These are phyloP conservation scores for Ibycter americanus DNA, from an alignment of 2,797 vertebrate genomes.

Conservation along the genomic window DNA sequence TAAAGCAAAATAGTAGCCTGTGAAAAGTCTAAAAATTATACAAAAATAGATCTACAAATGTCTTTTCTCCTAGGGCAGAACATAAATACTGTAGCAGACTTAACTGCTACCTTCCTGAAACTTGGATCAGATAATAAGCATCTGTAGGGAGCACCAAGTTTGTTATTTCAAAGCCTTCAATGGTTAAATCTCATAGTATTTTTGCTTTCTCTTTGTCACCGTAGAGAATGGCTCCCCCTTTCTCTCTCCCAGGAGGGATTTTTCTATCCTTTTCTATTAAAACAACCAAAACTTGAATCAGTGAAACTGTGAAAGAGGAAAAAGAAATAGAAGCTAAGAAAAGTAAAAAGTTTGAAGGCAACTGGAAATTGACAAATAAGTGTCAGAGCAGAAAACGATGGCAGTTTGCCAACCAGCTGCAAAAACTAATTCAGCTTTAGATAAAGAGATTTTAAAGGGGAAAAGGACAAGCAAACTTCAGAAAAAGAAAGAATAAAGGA, in stretches of 20 bases:
- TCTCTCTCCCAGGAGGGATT: background rate
- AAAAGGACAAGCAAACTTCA: conserved; percentile 66
- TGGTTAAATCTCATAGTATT: background rate
- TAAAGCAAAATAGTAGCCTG: background rate
- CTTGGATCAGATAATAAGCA: background rate
- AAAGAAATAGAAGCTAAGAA: conserved; percentile 35
- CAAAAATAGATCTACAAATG: background rate
- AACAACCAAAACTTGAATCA: conserved; percentile 15
- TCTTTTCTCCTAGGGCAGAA: background rate
- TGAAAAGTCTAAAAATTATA: background rate
- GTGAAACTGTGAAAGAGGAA: background rate
- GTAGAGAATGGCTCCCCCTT: background rate
- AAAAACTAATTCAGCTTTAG: conserved; percentile 71
- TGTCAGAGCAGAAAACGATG: conserved; percentile 52
- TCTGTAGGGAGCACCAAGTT: background rate
- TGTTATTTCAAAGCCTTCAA: background rate
- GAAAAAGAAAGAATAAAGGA: conserved; percentile 61
- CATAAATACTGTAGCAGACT: background rate
- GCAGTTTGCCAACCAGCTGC: conserved; percentile 69
- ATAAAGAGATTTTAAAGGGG: conserved; percentile 73
- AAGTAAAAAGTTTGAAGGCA: conserved; percentile 56
- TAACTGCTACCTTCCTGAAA: background rate
- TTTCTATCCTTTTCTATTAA: background rate
- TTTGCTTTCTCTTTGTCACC: background rate
- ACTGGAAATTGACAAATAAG: conserved; percentile 65